These are phyloP conservation scores for Avahi laniger DNA, from an alignment of 2,797 vertebrate species.

Conservation along the genomic window DNA sequence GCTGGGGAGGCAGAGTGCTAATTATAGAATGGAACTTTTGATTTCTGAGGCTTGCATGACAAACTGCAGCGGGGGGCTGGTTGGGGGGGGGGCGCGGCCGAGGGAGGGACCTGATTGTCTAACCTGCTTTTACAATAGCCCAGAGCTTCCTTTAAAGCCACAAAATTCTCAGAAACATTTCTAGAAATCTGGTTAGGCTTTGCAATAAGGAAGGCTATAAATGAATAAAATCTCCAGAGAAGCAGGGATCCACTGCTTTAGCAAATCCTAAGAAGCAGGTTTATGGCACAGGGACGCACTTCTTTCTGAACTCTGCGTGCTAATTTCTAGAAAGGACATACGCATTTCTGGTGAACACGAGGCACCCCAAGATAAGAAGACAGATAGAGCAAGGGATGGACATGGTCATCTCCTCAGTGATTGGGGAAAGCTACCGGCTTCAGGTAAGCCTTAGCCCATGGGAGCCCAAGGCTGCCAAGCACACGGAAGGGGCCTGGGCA, in stretches of 20 bases:
- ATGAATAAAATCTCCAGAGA: neutral
- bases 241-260: neutral
- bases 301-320: conserved; percentile 43
- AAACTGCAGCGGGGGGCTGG: neutral
- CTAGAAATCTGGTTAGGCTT: neutral
- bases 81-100: rapidly evolving
- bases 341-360: conserved; percentile 83
- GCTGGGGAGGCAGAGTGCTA: rapidly evolving
- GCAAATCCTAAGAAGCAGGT: neutral
- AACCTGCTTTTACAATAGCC: neutral
- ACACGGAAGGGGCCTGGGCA: neutral
- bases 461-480: neutral
- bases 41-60: neutral
- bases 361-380: conserved; percentile 83
- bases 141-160: neutral
- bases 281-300: neutral
- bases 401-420: conserved; percentile 81
- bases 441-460: conserved; percentile 70
- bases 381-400: conserved; percentile 83
- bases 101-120: neutral
- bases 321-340: conserved; percentile 80
- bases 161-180: neutral
- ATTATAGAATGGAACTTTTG: neutral
- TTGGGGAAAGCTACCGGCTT: conserved; percentile 83
- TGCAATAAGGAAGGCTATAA: neutral